Percentiles rank a stretch among this genome's conserved stretches.
phyloP scores from a whole-genome alignment of 2,113 vertebrate species.

The Atrichornis clamosus region DNA sequence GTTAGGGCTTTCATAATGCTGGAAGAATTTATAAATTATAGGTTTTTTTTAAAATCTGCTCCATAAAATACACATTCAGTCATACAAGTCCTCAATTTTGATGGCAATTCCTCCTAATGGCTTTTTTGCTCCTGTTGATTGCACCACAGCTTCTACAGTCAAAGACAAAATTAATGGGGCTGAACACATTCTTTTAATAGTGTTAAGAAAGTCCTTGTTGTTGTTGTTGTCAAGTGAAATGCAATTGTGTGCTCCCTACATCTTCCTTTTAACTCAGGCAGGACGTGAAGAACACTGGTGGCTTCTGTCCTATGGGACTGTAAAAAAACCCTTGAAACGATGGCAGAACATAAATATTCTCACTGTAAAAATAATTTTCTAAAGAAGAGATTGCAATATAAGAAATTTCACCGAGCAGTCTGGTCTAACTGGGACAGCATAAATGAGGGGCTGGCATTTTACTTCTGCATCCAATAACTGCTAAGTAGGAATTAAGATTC shows the following conservation, averaged over 20 bases:
- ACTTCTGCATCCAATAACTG: not conserved
- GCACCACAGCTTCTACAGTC: not conserved
- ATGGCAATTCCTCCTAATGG: not conserved
- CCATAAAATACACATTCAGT: not conserved
- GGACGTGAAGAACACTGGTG: not conserved
- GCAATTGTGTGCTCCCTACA: not conserved
- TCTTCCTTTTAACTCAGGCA: not conserved
- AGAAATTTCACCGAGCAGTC: not conserved
- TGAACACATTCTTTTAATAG: not conserved
- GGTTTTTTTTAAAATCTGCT: not conserved
- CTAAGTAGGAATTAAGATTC: not conserved
- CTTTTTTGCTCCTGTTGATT: not conserved
- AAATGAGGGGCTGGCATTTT: not conserved
- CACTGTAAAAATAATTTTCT: not conserved
- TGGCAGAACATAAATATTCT: not conserved
- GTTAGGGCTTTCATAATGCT: not conserved
- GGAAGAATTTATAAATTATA: not conserved
- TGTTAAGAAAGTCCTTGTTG: not conserved
- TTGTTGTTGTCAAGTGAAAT: not conserved
- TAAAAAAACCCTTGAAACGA: not conserved
- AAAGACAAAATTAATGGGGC: not conserved
- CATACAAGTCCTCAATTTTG: rapidly evolving
- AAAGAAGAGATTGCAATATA: not conserved
- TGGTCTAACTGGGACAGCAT: not conserved
- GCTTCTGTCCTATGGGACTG: not conserved